Percentiles rank a stretch among this genome's conserved stretches.
These are phyloP conservation scores for Ostrea edulis DNA, from an alignment of 1,140 invertebrate genomes.

Conservation along the genomic window DNA sequence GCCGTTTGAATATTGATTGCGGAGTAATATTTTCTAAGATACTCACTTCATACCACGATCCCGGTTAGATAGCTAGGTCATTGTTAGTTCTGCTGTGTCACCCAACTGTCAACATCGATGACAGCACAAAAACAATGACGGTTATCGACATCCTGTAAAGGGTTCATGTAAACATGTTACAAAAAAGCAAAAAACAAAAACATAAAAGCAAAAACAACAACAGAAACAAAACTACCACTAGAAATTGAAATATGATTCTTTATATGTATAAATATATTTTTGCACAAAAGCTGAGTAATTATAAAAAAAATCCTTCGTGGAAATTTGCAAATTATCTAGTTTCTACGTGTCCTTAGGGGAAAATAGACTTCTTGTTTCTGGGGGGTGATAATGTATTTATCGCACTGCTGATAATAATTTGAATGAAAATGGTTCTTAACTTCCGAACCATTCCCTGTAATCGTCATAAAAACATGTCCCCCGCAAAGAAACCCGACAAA, in stretches of 20 bases:
- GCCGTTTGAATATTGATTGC: background rate
- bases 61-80: background rate
- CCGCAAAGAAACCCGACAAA: background rate
- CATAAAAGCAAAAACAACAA: too few relatives aligned
- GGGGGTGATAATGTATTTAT: background rate
- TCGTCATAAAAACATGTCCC: slow-evolving; percentile 26
- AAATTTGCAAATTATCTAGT: background rate
- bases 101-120: background rate
- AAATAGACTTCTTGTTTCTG: background rate
- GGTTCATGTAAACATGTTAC: background rate
- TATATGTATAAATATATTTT: too few relatives aligned
- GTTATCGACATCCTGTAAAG: background rate
- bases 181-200: too few relatives aligned
- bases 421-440: background rate
- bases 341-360: background rate
- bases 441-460: slow-evolving; percentile 23
- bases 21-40: slow-evolving; percentile 3
- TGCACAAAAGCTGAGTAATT: too few relatives aligned
- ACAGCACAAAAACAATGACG: background rate
- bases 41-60: background rate
- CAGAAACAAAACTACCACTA: too few relatives aligned
- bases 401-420: slow-evolving; percentile 1
- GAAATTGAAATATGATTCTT: too few relatives aligned
- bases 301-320: background rate
- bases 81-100: background rate